phyloP scores from a whole-genome alignment of 53 echinoderm and acorn worm genomes.

The Antedon mediterranea region DNA sequence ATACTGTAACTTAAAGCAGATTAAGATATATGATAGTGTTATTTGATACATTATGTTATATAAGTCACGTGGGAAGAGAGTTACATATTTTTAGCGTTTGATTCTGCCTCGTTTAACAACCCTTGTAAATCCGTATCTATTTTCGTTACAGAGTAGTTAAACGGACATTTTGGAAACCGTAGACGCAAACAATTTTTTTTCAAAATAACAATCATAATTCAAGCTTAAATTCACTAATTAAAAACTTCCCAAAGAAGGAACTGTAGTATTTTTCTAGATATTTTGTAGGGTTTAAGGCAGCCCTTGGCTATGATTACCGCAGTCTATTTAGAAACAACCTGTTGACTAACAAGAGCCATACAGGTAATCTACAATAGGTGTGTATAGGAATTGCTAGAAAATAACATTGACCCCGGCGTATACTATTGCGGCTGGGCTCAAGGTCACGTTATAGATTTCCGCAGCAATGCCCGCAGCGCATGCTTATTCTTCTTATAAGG shows the following conservation, averaged over 20 bases:
- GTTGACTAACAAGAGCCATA: not conserved
- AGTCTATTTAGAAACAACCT: not conserved
- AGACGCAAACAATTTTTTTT: not conserved
- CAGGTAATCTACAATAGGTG: not conserved
- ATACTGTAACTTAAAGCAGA: not conserved
- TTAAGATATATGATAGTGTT: not conserved
- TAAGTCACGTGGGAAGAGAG: not conserved
- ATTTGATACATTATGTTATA: not conserved
- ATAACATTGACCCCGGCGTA: not conserved
- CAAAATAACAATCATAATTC: not conserved
- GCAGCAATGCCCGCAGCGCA: not conserved
- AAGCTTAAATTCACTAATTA: not conserved
- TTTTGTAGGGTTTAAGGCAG: not conserved
- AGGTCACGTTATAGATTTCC: not conserved
- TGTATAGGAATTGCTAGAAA: not conserved
- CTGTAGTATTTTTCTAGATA: not conserved
- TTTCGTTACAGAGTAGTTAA: not conserved
- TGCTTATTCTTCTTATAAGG: not conserved
- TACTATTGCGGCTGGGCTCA: not conserved
- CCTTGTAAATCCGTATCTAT: not conserved
- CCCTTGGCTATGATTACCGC: not conserved
- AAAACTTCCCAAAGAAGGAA: not conserved
- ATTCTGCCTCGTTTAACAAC: not conserved
- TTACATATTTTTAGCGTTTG: not conserved
- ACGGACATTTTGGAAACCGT: not conserved